phyloP scores from a whole-genome alignment of 2,113 vertebrate species.

The Stigmatopora argus region DNA sequence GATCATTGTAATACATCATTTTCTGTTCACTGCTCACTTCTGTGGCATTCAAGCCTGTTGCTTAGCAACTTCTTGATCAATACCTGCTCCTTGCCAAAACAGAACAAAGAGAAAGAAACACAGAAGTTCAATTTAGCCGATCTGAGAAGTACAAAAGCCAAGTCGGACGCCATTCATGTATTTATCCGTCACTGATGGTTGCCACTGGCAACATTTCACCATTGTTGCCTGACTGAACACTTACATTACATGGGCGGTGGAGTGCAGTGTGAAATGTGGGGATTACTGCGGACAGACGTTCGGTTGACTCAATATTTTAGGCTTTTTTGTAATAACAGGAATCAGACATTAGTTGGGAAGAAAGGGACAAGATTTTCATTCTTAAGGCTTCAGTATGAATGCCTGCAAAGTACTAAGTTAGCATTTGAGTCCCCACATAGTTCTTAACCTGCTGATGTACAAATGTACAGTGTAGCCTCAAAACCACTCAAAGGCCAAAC shows the following conservation, averaged over 20 bases:
- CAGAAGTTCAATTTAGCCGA: constrained; percentile 59
- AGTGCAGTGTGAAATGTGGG: constrained; percentile 29
- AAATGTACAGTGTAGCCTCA: not conserved
- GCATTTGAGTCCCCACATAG: not conserved
- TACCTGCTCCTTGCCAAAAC: constrained; percentile 67
- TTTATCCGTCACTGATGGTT: constrained; percentile 41
- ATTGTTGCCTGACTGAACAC: constrained; percentile 34
- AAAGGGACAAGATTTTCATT: not conserved
- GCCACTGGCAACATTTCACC: constrained; percentile 41
- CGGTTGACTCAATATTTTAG: constrained; percentile 11
- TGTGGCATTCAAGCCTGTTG: constrained; percentile 70
- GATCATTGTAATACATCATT: constrained; percentile 54
- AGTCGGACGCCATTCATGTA: constrained; percentile 40
- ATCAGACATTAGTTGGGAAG: not conserved
- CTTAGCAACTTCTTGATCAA: constrained; percentile 78
- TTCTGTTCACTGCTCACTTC: constrained; percentile 60
- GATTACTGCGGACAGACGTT: constrained; percentile 12
- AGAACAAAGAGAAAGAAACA: constrained; percentile 62
- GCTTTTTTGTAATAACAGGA: not conserved
- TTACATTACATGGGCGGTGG: constrained; percentile 19
- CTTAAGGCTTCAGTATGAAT: not conserved
- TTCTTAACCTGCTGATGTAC: not conserved
- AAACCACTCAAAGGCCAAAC: not conserved
- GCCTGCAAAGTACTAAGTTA: not conserved
- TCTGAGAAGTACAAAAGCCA: constrained; percentile 57